A percentile compares a stretch with the other conserved stretches of the same genome.
Evolutionary conservation across 2,113 vertebrate species (phyloP).

Genomic region (Carlito syrichta): DNA sequence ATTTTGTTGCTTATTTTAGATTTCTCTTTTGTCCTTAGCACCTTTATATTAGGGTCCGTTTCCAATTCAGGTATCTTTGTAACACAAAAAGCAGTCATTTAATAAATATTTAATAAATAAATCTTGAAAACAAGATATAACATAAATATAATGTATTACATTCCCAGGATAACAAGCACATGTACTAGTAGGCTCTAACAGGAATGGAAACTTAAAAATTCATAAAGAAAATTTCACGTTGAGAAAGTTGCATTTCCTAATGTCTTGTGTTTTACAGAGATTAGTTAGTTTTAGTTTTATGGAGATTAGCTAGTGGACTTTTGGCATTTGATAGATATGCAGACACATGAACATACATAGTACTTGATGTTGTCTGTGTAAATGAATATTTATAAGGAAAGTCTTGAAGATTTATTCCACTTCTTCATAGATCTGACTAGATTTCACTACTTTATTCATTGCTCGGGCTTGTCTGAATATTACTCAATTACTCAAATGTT

Average conservation of each 20-base stretch:
- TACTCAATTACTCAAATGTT: conserved; percentile 46
- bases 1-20: not conserved
- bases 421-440: not conserved
- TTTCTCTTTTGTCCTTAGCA: not conserved
- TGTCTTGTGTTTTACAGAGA: not conserved
- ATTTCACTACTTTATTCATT: conserved; percentile 40
- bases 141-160: not conserved
- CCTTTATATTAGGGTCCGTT: not conserved
- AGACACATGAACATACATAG: conserved; percentile 4
- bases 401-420: conserved; percentile 49
- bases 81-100: not conserved
- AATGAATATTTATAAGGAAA: conserved; percentile 45
- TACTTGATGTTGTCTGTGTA: conserved; percentile 5
- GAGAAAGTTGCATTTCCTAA: not conserved
- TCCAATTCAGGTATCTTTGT: not conserved
- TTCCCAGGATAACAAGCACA: not conserved
- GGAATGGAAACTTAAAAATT: not conserved
- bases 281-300: not conserved
- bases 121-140: not conserved
- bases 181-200: not conserved
- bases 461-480: not conserved
- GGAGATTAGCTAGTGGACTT: not conserved
- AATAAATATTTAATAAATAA: not conserved
- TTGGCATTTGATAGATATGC: conserved; percentile 18
- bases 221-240: not conserved